phyloP scores from a whole-genome alignment of 1,140 invertebrate genomes.

The Tetramorium simillimum region DNA sequence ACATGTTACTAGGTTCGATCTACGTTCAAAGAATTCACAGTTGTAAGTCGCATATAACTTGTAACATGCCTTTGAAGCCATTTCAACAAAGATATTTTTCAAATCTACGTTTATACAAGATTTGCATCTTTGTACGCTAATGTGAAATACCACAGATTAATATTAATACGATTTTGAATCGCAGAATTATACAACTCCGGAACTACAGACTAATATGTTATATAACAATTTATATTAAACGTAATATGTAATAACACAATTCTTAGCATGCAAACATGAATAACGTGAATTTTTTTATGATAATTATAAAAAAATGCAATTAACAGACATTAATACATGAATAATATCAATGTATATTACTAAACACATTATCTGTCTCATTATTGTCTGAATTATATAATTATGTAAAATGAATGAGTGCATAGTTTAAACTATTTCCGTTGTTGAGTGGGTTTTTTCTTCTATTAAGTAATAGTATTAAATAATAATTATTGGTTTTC shows the following conservation, averaged over 20 bases:
- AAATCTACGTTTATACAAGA: neutral
- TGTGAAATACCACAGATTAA: neutral
- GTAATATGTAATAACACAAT: neutral
- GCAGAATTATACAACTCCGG: neutral
- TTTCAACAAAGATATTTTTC: conserved; percentile 18
- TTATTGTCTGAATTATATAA: neutral
- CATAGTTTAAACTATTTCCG: neutral
- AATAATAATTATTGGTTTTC: conserved; percentile 6
- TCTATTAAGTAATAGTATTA: neutral
- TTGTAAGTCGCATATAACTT: conserved; percentile 20
- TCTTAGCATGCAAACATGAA: neutral
- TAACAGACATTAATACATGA: neutral
- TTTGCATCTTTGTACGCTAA: neutral
- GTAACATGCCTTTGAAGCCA: conserved; percentile 11
- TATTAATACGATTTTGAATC: neutral
- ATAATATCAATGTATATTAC: neutral
- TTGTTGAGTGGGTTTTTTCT: neutral
- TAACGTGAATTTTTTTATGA: neutral
- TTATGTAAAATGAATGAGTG: neutral
- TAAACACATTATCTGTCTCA: neutral
- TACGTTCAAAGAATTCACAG: conserved; percentile 46
- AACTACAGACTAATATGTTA: neutral
- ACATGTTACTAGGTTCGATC: conserved; percentile 59
- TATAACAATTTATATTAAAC: neutral
- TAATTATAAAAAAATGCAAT: neutral